Conservation (phyloP, 2,888 invertebrate species). For the Folsomia candida region DNA sequence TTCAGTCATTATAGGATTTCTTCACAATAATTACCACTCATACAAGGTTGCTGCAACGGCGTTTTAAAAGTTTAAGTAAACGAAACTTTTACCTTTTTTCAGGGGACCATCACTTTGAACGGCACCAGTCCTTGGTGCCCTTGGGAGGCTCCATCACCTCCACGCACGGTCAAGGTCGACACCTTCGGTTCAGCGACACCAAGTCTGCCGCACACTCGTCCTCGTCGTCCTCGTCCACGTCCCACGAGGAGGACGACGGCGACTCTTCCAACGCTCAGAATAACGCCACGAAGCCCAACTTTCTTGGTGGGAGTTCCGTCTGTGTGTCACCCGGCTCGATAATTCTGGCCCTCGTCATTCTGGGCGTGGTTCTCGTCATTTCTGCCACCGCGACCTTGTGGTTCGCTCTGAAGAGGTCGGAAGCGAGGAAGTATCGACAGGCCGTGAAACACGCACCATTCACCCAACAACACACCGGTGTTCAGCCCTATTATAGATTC, state of each 20-base stretch:
- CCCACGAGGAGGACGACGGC: too few species aligned
- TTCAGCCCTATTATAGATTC: conserved; percentile 48
- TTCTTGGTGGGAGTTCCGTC: too few species aligned
- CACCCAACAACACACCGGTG: conserved; percentile 25
- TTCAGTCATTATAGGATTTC: too few species aligned
- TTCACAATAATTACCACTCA: too few species aligned
- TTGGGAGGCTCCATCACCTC: conserved; percentile 27
- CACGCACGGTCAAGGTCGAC: too few species aligned
- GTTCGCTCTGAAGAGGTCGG: conserved; percentile 49
- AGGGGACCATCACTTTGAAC: conserved; percentile 48
- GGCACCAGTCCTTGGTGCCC: conserved; percentile 41
- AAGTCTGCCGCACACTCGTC: too few species aligned
- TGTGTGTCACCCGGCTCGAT: conserved; percentile 50
- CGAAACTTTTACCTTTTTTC: background rate
- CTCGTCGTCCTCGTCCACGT: too few species aligned
- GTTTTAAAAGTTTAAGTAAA: background rate
- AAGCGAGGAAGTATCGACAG: conserved; percentile 46
- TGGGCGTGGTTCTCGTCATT: conserved; percentile 49
- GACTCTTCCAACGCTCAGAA: too few species aligned
- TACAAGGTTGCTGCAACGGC: background rate
- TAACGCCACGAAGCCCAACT: too few species aligned
- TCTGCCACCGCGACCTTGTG: conserved; percentile 49
- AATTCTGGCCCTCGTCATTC: conserved; percentile 43
- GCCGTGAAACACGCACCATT: conserved; percentile 39
- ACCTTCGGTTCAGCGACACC: too few species aligned